Evolutionary conservation across 2,888 invertebrate species (phyloP), one percentile per base, ranked within the genome.

Genomic region (Drosophila setosimentum): DNA sequence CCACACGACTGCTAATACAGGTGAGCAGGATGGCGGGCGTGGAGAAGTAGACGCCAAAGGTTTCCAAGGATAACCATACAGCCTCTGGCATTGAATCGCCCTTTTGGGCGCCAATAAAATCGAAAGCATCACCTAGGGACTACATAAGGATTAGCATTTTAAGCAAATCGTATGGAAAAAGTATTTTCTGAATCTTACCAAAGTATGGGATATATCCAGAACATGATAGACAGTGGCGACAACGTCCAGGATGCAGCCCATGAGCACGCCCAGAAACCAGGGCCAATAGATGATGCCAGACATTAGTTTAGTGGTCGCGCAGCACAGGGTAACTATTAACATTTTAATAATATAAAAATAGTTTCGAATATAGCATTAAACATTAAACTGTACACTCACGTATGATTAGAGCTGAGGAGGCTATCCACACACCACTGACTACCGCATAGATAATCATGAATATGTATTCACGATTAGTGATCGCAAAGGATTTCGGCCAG

Each of bases 11-110:
- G 80, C 94, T 94, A 3, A 94, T 58, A 16, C 94, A 89, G 4
- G 93, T 93, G 93, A 95, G 93, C 11, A 93, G 76, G 89, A 94
- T 93, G 0, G 94, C 87, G 0, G 94, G 92, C 13, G 90, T 87
- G 4, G 90, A 64, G 24, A 91, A 93, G 55, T 91, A 91, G 4
- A 84, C 78, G 29, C 91, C 91, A 62, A 86, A 91, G 2, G 69
- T 80, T 7, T 83, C 68, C 33, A 92, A 51, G 21, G 27, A 6
- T 0, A 3, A 1, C 58, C 66, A 35, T 13, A 78, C 27, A 0
- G 2, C 7, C 0, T 51, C 50, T 0, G 55, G 64, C 69, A 7
- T 33, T 13, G 1, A 37, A 30, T 2, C 67, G 50, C 82, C 78
- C 2, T 8, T 16, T 2, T 18, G 0, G 2, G 62, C 78, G 37